A percentile compares a stretch with the other conserved stretches of the same genome.
phyloP scores from a whole-genome alignment of 1,140 invertebrate genomes.

The Psilanteris sp. region DNA sequence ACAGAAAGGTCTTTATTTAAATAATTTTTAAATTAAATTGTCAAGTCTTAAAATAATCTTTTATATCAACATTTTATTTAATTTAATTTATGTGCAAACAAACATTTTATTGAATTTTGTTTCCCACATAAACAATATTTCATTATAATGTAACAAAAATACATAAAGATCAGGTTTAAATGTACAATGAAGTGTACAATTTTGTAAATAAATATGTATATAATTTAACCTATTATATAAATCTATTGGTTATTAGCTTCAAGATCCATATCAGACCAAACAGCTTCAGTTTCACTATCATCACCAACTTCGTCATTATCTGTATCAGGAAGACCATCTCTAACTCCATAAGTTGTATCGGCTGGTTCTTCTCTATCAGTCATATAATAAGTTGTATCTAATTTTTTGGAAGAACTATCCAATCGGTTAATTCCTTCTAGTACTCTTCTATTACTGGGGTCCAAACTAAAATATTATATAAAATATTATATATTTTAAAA shows the following conservation, averaged over 20 bases:
- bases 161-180: constrained; percentile 13
- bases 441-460: constrained; percentile 85
- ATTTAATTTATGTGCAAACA: background rate
- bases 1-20: no score
- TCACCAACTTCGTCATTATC: constrained; percentile 81
- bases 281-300: constrained; percentile 83
- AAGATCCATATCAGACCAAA: constrained; percentile 83
- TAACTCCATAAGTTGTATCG: constrained; percentile 82
- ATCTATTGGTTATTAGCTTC: constrained; percentile 79
- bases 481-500: no score
- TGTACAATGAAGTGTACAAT: constrained; percentile 7
- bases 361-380: constrained; percentile 80
- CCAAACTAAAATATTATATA: constrained; percentile 79
- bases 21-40: no score
- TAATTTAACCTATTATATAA: background rate
- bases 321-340: constrained; percentile 79
- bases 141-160: constrained; percentile 27
- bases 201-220: constrained; percentile 13
- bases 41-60: no score
- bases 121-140: constrained; percentile 1
- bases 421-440: constrained; percentile 85
- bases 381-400: constrained; percentile 81
- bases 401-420: constrained; percentile 81
- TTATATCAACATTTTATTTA: background rate
- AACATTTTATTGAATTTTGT: background rate